Evolutionary conservation across 2,888 invertebrate genomes (phyloP).

Genomic region (Protonemura montana): DNA sequence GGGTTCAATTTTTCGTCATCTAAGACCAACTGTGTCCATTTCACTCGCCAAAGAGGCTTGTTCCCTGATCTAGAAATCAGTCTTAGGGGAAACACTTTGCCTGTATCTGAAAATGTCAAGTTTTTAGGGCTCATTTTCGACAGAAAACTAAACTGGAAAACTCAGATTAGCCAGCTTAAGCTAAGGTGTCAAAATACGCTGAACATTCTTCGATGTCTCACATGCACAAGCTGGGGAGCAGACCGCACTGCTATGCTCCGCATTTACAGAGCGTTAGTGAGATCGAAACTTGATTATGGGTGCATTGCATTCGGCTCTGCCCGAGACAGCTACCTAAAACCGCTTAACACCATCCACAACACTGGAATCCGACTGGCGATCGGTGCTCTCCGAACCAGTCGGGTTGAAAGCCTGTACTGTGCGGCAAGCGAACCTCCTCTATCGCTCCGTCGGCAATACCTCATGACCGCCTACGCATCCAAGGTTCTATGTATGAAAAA

Average conservation of each 20-base stretch:
- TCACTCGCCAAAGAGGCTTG: constrained; percentile 25
- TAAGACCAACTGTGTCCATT: constrained; percentile 41
- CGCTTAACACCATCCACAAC: constrained; percentile 19
- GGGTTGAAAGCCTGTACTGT: constrained; percentile 15
- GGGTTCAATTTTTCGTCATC: constrained; percentile 40
- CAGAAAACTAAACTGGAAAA: constrained; percentile 34
- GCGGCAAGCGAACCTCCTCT: constrained; percentile 23
- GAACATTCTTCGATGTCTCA: constrained; percentile 35
- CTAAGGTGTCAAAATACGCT: constrained; percentile 20
- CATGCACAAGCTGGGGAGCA: constrained; percentile 36
- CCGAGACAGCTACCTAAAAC: neutral
- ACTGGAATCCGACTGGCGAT: constrained; percentile 17
- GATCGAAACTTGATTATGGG: constrained; percentile 28
- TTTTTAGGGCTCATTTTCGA: constrained; percentile 38
- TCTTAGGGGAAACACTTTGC: constrained; percentile 30
- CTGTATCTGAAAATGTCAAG: constrained; percentile 13
- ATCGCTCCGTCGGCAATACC: constrained; percentile 5
- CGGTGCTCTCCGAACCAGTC: constrained; percentile 41
- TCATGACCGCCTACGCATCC: constrained; percentile 8
- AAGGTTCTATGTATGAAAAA: neutral
- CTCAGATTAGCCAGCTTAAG: constrained; percentile 25
- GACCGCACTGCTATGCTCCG: constrained; percentile 33
- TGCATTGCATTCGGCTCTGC: constrained; percentile 33
- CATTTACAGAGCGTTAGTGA: constrained; percentile 30
- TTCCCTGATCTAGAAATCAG: constrained; percentile 24